Base-by-base conservation (phyloP, 2,888 invertebrate species). In the Hemicrepidius hirtus region DNA sequence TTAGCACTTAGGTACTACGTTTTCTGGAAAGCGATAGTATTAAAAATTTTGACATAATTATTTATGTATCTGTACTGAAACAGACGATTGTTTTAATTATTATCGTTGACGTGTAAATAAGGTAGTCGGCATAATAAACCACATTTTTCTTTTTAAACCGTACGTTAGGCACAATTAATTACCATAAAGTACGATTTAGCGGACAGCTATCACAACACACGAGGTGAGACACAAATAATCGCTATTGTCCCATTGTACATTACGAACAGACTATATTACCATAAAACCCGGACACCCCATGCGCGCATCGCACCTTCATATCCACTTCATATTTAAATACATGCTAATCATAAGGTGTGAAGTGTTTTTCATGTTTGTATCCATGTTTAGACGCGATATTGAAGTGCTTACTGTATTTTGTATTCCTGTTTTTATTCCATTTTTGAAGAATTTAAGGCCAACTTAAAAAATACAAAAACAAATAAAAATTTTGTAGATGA, bases 311-410 rank as follows among this genome's bases (percentile, higher is more conserved):
- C 71, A 68, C 73, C 68, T 69, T 74, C 71, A 72, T 74, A 73
- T 73, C 73, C 73, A 70, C 72, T 76, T 72, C 62, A 74, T 70
- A 76, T 72, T 74, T 73, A 74, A 77, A 77, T 77, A 73, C 74
- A 77, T 77, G 75, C 72, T 77, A 77, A 77, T 77, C 75, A 73
- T 66, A 69, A 76, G 76, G 76, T 75, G 76, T 76, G 76, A 76
- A 76, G 71, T 74, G 71, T 66, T 74, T 67, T 74, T 68, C 71
- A 68, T 71, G 69, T 70, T 74, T 71, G 59, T 74, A 53, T 62
- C 69, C 55, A 63, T 73, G 70, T 73, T 70, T 70, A 67, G 62
- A 67, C 60, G 57, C 41, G 37, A 50, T 49, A 66, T 66, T 66
- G 50, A 71, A 71, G 59, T 71, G 71, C 66, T 68, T 68, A 73